Base-by-base conservation (phyloP, 1,140 invertebrate species). In the Aradophagus sp. region DNA sequence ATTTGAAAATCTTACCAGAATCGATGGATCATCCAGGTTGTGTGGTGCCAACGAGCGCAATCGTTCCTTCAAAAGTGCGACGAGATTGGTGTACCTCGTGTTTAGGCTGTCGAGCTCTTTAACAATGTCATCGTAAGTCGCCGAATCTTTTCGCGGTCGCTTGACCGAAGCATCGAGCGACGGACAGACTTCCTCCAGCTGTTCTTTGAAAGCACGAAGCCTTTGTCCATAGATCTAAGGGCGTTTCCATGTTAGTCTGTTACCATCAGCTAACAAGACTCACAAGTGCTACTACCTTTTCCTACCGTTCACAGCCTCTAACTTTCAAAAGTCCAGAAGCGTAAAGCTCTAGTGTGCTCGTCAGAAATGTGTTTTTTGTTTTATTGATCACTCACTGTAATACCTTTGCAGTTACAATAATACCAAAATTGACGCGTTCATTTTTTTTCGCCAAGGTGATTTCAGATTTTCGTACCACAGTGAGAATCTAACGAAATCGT, bases 171-270 rank as follows among this genome's bases (percentile, higher is more conserved):
- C 90, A 84, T 95, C 93, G 74, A 94, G 81, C 59, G 92, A 93
- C 2, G 93, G 95, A 79, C 95, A 94, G 16, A 93, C 89, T 72
- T 95, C 93, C 80, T 95, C 93, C 77, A 97, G 86, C 85, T 91
- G 93, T 76, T 97, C 95, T 71, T 91, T 89, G 87, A 95, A 99
- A 59, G 93, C 92, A 84, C 93, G 91, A 80, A 97, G 91, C 77
- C 91, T 88, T 77, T 92, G 90, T 79, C 95, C 93, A 87, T 96
- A 95, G 79, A 95, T 96, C 94, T 96, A 90, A 59, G 59, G 67
- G 48, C 39, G 39, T 71, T 78, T 77, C 63, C 77, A 78, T n/a
- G 81, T 84, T 84, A 85, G 79, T 80, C 77, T 78, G 80, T 82
- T 84, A 86, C 59, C 75, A 77, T 85, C 85, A 85, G 77, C 81